Conservation (phyloP, 2,888 invertebrate genomes). For the Heterodera filipjevi region DNA sequence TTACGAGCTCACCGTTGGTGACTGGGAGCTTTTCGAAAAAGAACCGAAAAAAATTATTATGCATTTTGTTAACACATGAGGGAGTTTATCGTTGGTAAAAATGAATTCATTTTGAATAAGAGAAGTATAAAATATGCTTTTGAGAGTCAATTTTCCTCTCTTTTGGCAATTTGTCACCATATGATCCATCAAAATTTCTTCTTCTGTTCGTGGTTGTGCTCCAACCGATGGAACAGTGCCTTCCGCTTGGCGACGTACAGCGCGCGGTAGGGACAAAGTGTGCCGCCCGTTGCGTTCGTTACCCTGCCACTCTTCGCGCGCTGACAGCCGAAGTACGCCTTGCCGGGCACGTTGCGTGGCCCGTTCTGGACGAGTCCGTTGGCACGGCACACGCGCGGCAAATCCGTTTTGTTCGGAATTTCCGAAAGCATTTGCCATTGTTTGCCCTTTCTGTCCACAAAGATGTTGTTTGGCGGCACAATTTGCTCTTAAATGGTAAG, state of each 20-base stretch:
- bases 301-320: not conserved
- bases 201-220: not conserved
- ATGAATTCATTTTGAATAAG: too few relatives aligned
- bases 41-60: too few relatives aligned
- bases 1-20: too few relatives aligned
- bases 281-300: not conserved
- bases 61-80: too few relatives aligned
- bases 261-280: not conserved
- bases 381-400: not conserved
- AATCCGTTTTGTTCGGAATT: not conserved
- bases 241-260: not conserved
- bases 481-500: not conserved
- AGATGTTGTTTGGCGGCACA: not conserved
- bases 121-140: too few relatives aligned
- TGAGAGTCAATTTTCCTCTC: too few relatives aligned
- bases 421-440: not conserved
- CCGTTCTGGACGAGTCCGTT: slow-evolving; percentile 2
- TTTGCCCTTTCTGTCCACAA: not conserved
- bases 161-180: too few relatives aligned
- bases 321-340: slow-evolving; percentile 5
- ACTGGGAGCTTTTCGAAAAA: too few relatives aligned
- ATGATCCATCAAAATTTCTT: too few relatives aligned
- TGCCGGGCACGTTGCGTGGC: not conserved
- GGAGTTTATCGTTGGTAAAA: too few relatives aligned
- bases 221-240: not conserved